phyloP scores from a whole-genome alignment of 2,113 vertebrate species.

The Triplophysa dalaica region DNA sequence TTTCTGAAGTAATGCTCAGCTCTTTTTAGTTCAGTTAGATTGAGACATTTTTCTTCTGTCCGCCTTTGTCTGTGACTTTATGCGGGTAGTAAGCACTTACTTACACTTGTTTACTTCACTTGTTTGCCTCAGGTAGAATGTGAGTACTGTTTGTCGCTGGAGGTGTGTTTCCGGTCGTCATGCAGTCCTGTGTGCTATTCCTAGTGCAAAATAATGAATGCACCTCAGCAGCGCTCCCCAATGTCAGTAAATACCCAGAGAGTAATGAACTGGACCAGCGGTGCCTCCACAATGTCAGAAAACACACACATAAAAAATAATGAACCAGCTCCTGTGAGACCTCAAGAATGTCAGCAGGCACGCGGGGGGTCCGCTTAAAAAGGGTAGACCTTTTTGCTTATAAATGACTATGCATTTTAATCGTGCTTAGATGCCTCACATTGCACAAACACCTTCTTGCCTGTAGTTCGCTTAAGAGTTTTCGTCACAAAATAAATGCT shows the following conservation, averaged over 20 bases:
- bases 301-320: slow-evolving; percentile 50
- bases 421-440: slow-evolving; percentile 23
- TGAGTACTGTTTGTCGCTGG: background rate
- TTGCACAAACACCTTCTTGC: background rate
- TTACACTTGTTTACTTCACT: background rate
- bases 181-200: slow-evolving; percentile 17
- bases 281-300: slow-evolving; percentile 48
- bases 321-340: slow-evolving; percentile 44
- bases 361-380: slow-evolving; percentile 30
- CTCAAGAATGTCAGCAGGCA: slow-evolving; percentile 46
- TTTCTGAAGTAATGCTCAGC: background rate
- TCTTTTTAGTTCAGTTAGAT: background rate
- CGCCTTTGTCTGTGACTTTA: background rate
- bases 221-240: slow-evolving; percentile 40
- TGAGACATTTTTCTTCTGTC: background rate
- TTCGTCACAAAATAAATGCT: background rate
- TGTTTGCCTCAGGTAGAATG: background rate
- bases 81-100: background rate
- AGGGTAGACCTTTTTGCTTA: slow-evolving; percentile 32
- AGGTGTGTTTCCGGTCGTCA: background rate
- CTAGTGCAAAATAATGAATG: slow-evolving; percentile 50
- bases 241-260: slow-evolving; percentile 53
- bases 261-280: slow-evolving; percentile 53
- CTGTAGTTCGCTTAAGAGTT: background rate
- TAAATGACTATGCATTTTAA: slow-evolving; percentile 43